Evolutionary conservation across 2,797 vertebrate genomes (phyloP).

Genomic region (Pseudotriccus pelzelni): DNA sequence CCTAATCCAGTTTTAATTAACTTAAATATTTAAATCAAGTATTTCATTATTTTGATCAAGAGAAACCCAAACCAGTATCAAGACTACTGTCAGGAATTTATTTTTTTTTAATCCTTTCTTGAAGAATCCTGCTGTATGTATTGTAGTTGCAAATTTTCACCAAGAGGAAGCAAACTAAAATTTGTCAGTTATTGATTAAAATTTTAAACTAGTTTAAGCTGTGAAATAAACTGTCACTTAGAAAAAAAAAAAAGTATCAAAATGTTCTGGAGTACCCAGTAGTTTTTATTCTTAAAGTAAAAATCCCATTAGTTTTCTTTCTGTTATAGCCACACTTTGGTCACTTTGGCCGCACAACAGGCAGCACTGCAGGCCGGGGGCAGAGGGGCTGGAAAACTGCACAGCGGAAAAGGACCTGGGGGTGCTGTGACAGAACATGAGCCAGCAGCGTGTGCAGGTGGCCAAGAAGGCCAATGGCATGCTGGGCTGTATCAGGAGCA

Average conservation of each 20-base stretch:
- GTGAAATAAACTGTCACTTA: background rate
- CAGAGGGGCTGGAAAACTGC: background rate
- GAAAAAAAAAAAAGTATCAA: background rate
- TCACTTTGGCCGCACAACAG: background rate
- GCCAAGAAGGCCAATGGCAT: rapidly evolving
- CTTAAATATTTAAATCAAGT: background rate
- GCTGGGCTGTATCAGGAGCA: rapidly evolving
- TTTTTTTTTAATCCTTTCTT: background rate
- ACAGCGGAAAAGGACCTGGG: background rate
- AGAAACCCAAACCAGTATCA: background rate
- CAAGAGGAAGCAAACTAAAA: background rate
- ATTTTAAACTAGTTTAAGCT: background rate
- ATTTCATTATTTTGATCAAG: background rate
- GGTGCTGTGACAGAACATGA: background rate
- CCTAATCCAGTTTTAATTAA: background rate
- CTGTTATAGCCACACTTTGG: background rate
- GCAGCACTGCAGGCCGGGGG: too few species aligned
- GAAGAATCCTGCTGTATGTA: background rate
- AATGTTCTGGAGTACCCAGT: background rate
- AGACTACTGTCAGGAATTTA: background rate
- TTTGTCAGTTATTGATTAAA: background rate
- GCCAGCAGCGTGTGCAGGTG: background rate
- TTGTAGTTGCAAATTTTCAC: background rate
- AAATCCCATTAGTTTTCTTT: background rate
- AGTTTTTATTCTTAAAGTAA: background rate